Conservation (phyloP, 2,113 vertebrate species). For the Gyps fulvus region DNA sequence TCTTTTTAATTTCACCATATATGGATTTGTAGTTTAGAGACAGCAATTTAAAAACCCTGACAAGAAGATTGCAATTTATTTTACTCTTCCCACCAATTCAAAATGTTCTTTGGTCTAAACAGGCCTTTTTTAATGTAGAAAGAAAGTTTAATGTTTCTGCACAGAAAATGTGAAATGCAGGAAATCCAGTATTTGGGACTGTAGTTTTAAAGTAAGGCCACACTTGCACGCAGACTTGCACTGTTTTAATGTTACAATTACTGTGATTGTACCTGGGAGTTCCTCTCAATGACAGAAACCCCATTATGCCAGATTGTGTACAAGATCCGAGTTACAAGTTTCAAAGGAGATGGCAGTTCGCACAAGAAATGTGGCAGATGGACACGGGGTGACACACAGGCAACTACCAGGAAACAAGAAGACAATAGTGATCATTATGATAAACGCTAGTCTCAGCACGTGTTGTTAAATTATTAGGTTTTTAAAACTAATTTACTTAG, state of each 20-base stretch:
- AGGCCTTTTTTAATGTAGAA: neutral
- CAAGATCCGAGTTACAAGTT: neutral
- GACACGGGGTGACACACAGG: neutral
- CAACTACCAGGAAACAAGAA: neutral
- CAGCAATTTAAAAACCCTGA: neutral
- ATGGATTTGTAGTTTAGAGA: neutral
- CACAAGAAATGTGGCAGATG: neutral
- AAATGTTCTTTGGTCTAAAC: neutral
- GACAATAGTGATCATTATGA: neutral
- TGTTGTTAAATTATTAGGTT: neutral
- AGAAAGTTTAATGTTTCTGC: neutral
- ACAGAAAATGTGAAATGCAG: neutral
- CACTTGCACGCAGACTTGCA: neutral
- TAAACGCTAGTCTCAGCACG: neutral
- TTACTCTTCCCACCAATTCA: neutral
- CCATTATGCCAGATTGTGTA: neutral
- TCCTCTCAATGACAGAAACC: neutral
- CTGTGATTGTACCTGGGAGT: neutral
- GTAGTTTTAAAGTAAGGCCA: neutral
- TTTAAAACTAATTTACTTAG: conserved; percentile 25
- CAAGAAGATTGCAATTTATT: neutral
- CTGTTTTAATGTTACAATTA: neutral
- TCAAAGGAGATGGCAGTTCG: neutral
- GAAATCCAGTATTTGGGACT: neutral
- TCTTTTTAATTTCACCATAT: neutral